Conservation (phyloP, 2,888 invertebrate species). For the Aelia acuminata region DNA sequence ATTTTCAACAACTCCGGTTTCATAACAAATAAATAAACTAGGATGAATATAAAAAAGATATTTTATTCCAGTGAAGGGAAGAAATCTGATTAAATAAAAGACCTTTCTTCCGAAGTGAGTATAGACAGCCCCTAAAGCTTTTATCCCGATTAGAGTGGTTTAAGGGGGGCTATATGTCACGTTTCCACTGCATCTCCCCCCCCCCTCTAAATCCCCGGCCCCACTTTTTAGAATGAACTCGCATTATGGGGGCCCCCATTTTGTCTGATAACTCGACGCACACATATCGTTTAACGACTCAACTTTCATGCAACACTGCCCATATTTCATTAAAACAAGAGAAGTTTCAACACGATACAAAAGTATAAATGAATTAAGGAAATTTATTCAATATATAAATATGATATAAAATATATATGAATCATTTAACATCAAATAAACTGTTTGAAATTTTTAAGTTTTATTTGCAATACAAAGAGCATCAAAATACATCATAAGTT, state of each 20-base stretch:
- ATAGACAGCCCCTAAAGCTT: conserved; percentile 18
- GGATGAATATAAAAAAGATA: not conserved
- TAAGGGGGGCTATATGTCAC: conserved; percentile 17
- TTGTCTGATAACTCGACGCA: not conserved
- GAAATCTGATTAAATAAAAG: conserved; percentile 5
- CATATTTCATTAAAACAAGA: not conserved
- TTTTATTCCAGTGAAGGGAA: not conserved
- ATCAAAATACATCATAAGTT: too few relatives aligned
- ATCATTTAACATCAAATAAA: too few relatives aligned
- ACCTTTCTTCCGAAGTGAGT: not conserved
- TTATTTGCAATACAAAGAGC: too few relatives aligned
- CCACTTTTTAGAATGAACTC: conserved; percentile 26
- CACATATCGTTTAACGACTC: not conserved
- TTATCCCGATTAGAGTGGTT: conserved; percentile 25
- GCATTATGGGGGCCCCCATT: not conserved
- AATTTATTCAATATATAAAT: too few relatives aligned
- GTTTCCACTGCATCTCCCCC: too few relatives aligned
- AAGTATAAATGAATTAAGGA: too few relatives aligned
- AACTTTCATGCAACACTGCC: not conserved
- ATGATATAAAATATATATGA: too few relatives aligned
- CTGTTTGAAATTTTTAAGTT: too few relatives aligned
- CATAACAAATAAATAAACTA: not conserved
- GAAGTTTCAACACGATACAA: not conserved
- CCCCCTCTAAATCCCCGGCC: not conserved
- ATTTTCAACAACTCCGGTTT: not conserved